Evolutionary conservation across 1,140 invertebrate genomes (phyloP).

Genomic region (Laupala kohalensis): DNA sequence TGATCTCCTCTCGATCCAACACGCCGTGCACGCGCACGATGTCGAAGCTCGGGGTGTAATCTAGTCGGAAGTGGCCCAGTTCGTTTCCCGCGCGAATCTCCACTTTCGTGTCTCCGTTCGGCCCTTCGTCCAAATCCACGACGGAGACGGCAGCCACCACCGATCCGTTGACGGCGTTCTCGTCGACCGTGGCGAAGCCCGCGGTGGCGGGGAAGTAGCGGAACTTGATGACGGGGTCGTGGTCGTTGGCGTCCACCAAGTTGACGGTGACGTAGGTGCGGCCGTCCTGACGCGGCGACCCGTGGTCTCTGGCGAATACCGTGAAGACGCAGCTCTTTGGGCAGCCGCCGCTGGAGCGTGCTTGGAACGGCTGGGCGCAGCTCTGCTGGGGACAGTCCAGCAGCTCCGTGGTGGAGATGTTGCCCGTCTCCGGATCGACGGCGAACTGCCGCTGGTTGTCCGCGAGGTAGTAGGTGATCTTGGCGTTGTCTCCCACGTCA

Average conservation of each 20-base stretch:
- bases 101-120: conserved; percentile 76
- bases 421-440: conserved; percentile 76
- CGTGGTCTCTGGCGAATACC: conserved; percentile 84
- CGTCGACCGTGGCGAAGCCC: conserved; percentile 78
- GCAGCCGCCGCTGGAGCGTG: conserved; percentile 40
- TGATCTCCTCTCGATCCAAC: conserved; percentile 82
- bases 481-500: conserved; percentile 84
- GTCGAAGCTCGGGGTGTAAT: conserved; percentile 70
- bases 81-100: conserved; percentile 81
- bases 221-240: conserved; percentile 84
- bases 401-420: conserved; percentile 65
- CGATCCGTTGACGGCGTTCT: conserved; percentile 78
- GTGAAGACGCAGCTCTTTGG: conserved; percentile 88
- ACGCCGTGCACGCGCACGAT: conserved; percentile 84
- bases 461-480: conserved; percentile 76
- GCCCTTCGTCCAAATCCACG: conserved; percentile 76
- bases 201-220: conserved; percentile 73
- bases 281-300: conserved; percentile 76
- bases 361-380: conserved; percentile 28
- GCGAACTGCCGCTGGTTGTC: conserved; percentile 74
- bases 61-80: conserved; percentile 72
- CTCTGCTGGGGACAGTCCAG: conserved; percentile 61
- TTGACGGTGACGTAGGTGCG: conserved; percentile 90
- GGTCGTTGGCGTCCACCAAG: conserved; percentile 85
- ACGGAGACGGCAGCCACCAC: conserved; percentile 89